A percentile compares a stretch with the other conserved stretches of the same genome.
Evolutionary conservation across 2,797 vertebrate species (phyloP).

Genomic region (Anguilla megastoma): DNA sequence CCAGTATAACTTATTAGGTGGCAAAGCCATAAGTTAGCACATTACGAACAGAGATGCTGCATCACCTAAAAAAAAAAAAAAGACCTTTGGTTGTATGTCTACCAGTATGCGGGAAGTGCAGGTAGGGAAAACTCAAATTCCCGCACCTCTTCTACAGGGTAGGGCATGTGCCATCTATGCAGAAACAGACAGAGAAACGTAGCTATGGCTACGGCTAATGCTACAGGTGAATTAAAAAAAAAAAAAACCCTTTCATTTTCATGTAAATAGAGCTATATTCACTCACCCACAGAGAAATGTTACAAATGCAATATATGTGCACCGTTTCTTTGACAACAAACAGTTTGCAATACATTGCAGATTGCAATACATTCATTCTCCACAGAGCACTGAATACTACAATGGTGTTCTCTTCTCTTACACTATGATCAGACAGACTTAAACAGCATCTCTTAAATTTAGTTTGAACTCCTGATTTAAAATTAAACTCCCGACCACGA

Average conservation of each 20-base stretch:
- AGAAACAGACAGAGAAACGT: not conserved
- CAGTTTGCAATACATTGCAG: no score
- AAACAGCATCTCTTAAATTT: slow-evolving; percentile 32
- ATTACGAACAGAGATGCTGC: no score
- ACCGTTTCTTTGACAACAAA: slow-evolving; percentile 36
- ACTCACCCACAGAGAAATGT: not conserved
- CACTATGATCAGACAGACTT: slow-evolving; percentile 54
- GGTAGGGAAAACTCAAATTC: not conserved
- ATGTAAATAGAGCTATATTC: slow-evolving; percentile 24
- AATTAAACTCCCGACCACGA: slow-evolving; percentile 57
- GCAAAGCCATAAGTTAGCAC: no score
- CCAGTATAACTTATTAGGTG: not conserved
- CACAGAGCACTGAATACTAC: slow-evolving; percentile 66
- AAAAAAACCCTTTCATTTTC: not conserved
- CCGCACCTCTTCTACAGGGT: not conserved
- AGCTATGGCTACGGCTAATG: not conserved
- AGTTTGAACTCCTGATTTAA: slow-evolving; percentile 62
- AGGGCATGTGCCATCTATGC: not conserved
- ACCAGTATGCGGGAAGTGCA: no score
- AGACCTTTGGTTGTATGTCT: no score
- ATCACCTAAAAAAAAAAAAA: no score
- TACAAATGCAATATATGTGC: not conserved
- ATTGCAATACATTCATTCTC: slow-evolving; percentile 68
- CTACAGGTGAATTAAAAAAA: not conserved
- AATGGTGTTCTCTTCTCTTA: slow-evolving; percentile 65